Conservation (phyloP, 2,113 vertebrate species). For the Clarias gariepinus region DNA sequence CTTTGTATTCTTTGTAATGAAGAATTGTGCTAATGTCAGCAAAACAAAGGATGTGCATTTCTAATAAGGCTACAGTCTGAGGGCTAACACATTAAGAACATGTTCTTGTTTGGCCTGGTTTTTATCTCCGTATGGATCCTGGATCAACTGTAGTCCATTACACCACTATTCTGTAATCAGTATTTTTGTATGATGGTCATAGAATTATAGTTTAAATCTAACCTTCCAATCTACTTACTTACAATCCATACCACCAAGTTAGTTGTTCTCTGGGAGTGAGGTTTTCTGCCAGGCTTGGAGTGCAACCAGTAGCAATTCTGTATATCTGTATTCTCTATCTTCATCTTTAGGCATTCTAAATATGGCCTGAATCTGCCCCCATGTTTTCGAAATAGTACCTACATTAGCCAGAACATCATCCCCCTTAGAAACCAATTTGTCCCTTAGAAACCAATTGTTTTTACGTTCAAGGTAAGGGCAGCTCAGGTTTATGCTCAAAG, state of each 20-base stretch:
- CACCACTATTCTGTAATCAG: background rate
- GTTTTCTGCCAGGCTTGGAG: background rate
- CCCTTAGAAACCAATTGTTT: background rate
- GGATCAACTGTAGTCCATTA: too few species aligned
- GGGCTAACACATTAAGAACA: too few species aligned
- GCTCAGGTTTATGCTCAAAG: background rate
- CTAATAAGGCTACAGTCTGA: too few species aligned
- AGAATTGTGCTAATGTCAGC: too few species aligned
- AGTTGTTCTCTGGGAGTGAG: background rate
- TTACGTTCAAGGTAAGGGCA: background rate
- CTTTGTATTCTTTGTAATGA: too few species aligned
- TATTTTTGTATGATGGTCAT: background rate
- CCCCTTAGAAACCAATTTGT: background rate
- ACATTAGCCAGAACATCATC: background rate
- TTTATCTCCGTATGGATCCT: too few species aligned
- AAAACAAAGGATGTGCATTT: too few species aligned
- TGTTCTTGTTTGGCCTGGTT: too few species aligned
- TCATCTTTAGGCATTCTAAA: background rate
- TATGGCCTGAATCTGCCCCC: background rate
- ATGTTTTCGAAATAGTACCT: too few species aligned
- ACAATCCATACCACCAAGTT: background rate
- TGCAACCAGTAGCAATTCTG: background rate
- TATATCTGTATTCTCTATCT: background rate
- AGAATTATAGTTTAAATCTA: background rate
- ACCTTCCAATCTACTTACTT: background rate